Evolutionary conservation across 2,888 invertebrate genomes (phyloP), one percentile per base, ranked within the genome.

Genomic region (Drosophila falleni): DNA sequence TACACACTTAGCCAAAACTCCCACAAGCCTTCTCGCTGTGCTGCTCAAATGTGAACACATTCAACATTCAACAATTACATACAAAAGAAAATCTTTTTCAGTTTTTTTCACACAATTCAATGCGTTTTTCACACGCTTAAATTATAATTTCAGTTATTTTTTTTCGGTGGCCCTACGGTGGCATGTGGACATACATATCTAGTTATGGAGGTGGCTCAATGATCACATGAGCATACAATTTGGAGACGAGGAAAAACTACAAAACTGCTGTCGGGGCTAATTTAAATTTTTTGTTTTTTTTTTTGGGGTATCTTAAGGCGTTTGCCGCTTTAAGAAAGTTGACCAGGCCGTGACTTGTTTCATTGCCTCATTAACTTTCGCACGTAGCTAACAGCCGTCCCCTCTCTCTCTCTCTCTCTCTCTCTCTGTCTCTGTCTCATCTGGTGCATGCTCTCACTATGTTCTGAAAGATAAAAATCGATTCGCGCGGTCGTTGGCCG

Each of bases 41-140:
- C 67, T 72, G 63, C 59, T 72, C 81, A 58, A 85, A 81, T 80
- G 83, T 83, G 83, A 81, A 83, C 78, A 78, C 75, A 70, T 78
- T 75, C 75, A 75, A 75, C 75, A 70, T 78, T 75, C 75, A 75
- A 65, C 79, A 79, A 76, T 78, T 68, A 74, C 75, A 74, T 64
- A 69, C 75, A 80, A 80, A 78, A 70, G 66, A 66, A 73, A 76
- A 70, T 53, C 44, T 33, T 72, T 62, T 64, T 76, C 55, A 70
- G 58, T 72, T 87, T 89, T 87, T 89, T 90, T 90, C 90, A 90
- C 90, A 90, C 90, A 89, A 90, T 90, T 90, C 87, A 90, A 75
- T 90, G 85, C 70, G 65, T 84, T 86, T 81, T 88, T 88, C 87
- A 82, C 87, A 88, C 87, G 87, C 87, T 87, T 87, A 86, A 87